phyloP scores from a whole-genome alignment of 2,888 invertebrate genomes.

The Baronia brevicornis region DNA sequence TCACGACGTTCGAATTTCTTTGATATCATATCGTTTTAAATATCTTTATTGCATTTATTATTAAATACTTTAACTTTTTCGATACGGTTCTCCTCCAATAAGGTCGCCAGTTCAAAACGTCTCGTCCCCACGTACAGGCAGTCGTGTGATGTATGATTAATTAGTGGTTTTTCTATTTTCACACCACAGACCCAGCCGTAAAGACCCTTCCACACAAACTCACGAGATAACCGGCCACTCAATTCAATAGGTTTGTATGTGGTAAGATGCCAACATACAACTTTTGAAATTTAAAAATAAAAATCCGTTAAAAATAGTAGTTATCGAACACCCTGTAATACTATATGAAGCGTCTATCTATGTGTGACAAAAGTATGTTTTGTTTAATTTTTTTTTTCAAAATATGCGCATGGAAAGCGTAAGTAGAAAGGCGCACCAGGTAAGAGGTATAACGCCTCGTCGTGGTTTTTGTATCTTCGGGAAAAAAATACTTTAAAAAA shows the following conservation, averaged over 20 bases:
- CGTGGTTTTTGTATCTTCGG: constrained; percentile 13
- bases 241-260: constrained; percentile 70
- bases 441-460: constrained; percentile 30
- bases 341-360: constrained; percentile 9
- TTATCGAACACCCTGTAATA: constrained; percentile 5
- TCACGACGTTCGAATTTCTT: no score
- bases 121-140: constrained; percentile 17
- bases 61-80: no score
- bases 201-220: constrained; percentile 44
- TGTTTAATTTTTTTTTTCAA: constrained; percentile 14
- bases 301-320: constrained; percentile 1
- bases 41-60: no score
- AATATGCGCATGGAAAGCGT: constrained; percentile 37
- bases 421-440: constrained; percentile 60
- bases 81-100: constrained; percentile 23
- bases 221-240: constrained; percentile 37
- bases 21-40: no score
- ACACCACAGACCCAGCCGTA: constrained; percentile 62
- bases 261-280: constrained; percentile 74
- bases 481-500: constrained; percentile 8
- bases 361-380: constrained; percentile 5
- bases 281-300: constrained; percentile 13
- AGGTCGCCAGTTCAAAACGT: constrained; percentile 17
- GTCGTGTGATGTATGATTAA: constrained; percentile 39
- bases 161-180: constrained; percentile 57